Base-by-base conservation (phyloP, 2,797 vertebrate genomes). In the Uromys caudimaculatus region DNA sequence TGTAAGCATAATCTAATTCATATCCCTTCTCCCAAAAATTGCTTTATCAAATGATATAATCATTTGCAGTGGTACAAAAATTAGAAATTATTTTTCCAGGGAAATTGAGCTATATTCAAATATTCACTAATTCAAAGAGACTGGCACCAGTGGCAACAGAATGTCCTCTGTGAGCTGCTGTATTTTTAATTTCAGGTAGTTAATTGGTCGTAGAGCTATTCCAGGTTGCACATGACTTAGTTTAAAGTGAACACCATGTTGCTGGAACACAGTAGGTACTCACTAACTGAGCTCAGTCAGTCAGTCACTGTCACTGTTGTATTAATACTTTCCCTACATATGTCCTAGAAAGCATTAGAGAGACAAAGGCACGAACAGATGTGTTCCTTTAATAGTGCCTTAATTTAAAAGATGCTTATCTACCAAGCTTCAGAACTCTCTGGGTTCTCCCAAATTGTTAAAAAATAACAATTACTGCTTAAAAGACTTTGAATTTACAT, bases 101-200 rank as follows among this genome's bases (percentile, higher is more conserved):
- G 50, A 75, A 52, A 79, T 50, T 54, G 32, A 75, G 44, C 67
- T 90, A 27, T 47, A 50, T 60, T 93, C 81, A 91, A 90, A 86
- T 52, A 64, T 75, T 95, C 84, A 83, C 78, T 89, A n/a, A 91
- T 81, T 94, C 60, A 58, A 95, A 79, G 35, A 88, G 47, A 92
- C 73, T 62, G 27, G 76, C 95, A 38, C 41, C 13, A 88, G 67
- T 7, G 11, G 44, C 10, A 75, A 50, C 50, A 78, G 35, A 60
- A 82, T 71, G 86, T 44, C 87, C 91, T 93, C 21, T 71, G 71
- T 67, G 54, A 54, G 47, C 52, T 44, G 78, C 73, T 89, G 35
- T 58, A 73, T 62, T 90, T 93, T 95, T 35, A 84, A 94, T 95
- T 88, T 90, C 81, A 90, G 82, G 78, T 16, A 62, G 64, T 91